Evolutionary conservation across 1,140 invertebrate genomes (phyloP), one percentile per base, ranked within the genome.

Genomic region (Dendroctonus ponderosae): DNA sequence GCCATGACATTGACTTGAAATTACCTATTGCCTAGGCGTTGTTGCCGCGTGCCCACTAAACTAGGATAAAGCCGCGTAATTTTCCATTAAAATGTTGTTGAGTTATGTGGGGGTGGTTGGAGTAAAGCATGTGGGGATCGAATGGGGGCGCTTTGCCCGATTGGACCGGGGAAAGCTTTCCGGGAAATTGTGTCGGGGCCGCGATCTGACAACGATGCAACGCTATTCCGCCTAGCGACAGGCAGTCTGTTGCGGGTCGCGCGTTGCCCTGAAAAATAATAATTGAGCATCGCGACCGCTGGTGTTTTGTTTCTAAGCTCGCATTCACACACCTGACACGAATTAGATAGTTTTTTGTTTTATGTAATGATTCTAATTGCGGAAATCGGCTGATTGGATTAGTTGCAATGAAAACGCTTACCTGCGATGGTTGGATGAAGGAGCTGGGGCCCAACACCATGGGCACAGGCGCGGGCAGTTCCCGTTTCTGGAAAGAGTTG

Each of bases 341-440:
- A 8, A 49, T 26, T 26, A 26, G 26, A 26, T 26, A 26, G 26
- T 26, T 26, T 26, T 26, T 26, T 26, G 26, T 3, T 26, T 26
- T 26, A 26, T 26, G 26, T 26, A 26, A 26, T 26, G 26, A 26
- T 26, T 26, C 26, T 26, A 26, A 26, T 26, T 26, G 26, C 26
- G 26, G 26, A 26, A 26, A 26, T 26, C 26, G 26, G 26, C 26
- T 26, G 26, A 26, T 26, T 26, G 26, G 26, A 26, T 2, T 26
- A 3, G 26, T 26, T 26, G 26, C 26, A 26, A 26, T 15, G 15
- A 15, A 52, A 62, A 12, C 0, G 81, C 83, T 84, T 76, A 85
- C 84, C 82, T 85, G 83, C 11, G 80, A 77, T 12, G 79, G 76
- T 51, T 82, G 81, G 54, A 85, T 82, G 76, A 83, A 85, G 67